Conservation (phyloP, 1,140 invertebrate species). For the Euura saliciscinereae region DNA sequence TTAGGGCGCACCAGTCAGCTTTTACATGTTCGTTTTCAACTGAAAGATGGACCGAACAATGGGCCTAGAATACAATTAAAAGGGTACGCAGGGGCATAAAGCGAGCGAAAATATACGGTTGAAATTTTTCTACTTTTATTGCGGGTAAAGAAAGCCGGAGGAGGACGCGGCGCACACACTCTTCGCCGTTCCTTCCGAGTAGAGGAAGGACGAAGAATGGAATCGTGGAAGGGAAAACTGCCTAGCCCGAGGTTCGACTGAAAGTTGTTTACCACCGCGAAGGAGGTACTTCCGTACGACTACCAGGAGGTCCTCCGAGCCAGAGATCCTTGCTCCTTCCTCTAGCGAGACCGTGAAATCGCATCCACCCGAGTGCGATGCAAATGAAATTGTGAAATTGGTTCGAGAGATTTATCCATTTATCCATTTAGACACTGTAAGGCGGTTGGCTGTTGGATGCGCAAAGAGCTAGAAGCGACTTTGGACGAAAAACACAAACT, state of each 20-base stretch:
- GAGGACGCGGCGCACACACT: background rate
- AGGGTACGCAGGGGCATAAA: no score
- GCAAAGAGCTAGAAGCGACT: background rate
- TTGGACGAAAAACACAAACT: background rate
- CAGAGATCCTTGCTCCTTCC: background rate
- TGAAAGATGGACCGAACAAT: no score
- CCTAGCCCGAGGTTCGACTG: background rate
- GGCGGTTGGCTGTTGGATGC: background rate
- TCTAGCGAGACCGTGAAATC: constrained; percentile 31
- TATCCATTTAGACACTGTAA: constrained; percentile 36
- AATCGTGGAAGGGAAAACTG: background rate
- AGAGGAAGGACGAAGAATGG: constrained; percentile 4
- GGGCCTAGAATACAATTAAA: no score
- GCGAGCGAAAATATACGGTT: background rate
- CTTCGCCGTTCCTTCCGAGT: background rate
- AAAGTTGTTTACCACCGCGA: constrained; percentile 7
- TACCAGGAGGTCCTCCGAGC: background rate
- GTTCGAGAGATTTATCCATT: constrained; percentile 45
- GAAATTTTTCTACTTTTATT: constrained; percentile 6
- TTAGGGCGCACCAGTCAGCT: no score
- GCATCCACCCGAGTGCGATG: constrained; percentile 36
- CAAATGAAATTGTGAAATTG: constrained; percentile 48
- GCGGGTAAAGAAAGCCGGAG: background rate
- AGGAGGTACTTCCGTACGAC: constrained; percentile 1
- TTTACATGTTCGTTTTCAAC: no score